Percentiles rank a stretch among this genome's conserved stretches.
Conservation (phyloP, 2,888 invertebrate species). For the Apotomis betuletana region DNA sequence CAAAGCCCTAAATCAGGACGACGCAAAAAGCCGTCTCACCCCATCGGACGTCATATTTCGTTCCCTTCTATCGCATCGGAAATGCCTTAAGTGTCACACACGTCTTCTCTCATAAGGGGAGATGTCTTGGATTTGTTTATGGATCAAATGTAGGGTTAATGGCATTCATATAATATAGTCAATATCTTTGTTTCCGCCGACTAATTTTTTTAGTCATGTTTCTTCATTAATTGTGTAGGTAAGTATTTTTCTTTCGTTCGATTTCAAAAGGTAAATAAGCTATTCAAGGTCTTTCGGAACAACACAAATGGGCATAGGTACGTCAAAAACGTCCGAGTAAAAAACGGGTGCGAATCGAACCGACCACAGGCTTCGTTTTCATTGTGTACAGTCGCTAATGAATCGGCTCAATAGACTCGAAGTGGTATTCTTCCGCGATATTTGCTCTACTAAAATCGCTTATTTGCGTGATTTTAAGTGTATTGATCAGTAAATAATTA, state of each 20-base stretch:
- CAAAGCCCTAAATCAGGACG: constrained; percentile 32
- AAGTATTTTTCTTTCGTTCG: no score
- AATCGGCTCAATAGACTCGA: constrained; percentile 2
- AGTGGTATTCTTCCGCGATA: neutral
- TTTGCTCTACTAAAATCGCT: constrained; percentile 5
- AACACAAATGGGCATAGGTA: neutral
- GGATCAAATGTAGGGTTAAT: constrained; percentile 29
- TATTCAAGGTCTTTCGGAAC: neutral
- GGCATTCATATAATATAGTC: constrained; percentile 2
- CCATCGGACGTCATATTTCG: constrained; percentile 36
- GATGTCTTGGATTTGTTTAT: constrained; percentile 13
- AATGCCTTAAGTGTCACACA: constrained; percentile 36
- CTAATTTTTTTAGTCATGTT: no score
- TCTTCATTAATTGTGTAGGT: no score
- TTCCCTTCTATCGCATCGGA: constrained; percentile 33
- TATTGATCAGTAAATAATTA: neutral
- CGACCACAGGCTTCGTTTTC: constrained; percentile 6
- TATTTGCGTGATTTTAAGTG: neutral
- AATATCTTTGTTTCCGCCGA: neutral
- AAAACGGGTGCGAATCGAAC: constrained; percentile 9
- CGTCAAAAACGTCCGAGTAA: neutral
- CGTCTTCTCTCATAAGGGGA: constrained; percentile 40
- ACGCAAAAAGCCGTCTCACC: constrained; percentile 29
- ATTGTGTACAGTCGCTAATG: constrained; percentile 1
- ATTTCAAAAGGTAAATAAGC: no score